Evolutionary conservation across 2,888 invertebrate species (phyloP).

Genomic region (Ditylenchus weischeri): DNA sequence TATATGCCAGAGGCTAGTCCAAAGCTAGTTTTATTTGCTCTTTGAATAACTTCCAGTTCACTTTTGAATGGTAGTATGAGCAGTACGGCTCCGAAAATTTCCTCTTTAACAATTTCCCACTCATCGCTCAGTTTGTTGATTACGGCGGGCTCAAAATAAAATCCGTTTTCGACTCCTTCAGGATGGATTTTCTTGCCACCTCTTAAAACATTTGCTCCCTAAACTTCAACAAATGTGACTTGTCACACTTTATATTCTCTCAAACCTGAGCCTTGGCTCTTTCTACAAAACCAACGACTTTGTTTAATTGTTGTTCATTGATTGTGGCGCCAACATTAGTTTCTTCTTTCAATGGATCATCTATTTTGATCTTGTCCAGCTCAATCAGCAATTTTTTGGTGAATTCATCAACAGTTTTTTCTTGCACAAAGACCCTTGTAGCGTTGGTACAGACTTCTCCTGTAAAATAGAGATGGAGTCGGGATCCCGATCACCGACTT

Average conservation of each 20-base stretch:
- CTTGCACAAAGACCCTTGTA: slow-evolving; percentile 65
- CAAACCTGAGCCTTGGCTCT: slow-evolving; percentile 57
- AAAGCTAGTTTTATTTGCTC: slow-evolving; percentile 64
- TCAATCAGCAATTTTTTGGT: slow-evolving; percentile 60
- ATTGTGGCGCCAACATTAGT: slow-evolving; percentile 66
- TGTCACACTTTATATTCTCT: slow-evolving; percentile 25
- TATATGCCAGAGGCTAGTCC: slow-evolving; percentile 66
- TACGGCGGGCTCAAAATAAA: slow-evolving; percentile 64
- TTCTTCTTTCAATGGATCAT: slow-evolving; percentile 45
- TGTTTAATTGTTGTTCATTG: slow-evolving; percentile 62
- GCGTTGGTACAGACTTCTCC: slow-evolving; percentile 65
- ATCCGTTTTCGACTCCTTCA: slow-evolving; percentile 59
- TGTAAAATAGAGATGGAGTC: slow-evolving; percentile 15
- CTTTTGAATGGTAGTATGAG: slow-evolving; percentile 63
- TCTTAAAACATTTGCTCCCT: slow-evolving; percentile 63
- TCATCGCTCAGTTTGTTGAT: slow-evolving; percentile 58
- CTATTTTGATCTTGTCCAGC: slow-evolving; percentile 42
- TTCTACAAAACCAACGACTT: slow-evolving; percentile 62
- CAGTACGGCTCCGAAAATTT: slow-evolving; percentile 65
- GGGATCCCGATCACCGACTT: slow-evolving; percentile 2
- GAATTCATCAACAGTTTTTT: slow-evolving; percentile 61
- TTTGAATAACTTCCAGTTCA: slow-evolving; percentile 63
- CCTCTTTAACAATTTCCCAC: slow-evolving; percentile 63
- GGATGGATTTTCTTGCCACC: slow-evolving; percentile 63
- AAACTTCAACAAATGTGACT: slow-evolving; percentile 18